Conservation (phyloP, 2,113 vertebrate species). For the Dasypus novemcinctus region DNA sequence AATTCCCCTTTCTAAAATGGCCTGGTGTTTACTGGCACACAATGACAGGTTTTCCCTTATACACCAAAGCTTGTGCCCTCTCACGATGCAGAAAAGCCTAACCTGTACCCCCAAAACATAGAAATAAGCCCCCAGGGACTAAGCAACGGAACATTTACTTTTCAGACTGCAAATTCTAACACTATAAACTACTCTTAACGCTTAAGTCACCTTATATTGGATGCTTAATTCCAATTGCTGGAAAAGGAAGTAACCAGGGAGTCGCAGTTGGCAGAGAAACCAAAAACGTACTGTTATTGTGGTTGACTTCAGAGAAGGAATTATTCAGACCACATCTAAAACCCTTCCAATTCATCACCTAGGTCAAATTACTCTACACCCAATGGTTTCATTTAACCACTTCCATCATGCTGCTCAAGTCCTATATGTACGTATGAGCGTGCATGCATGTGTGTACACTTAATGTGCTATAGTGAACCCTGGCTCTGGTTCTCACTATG, state of each 20-base stretch:
- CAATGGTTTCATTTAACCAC: conserved; percentile 63
- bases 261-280: conserved; percentile 63
- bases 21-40: background rate
- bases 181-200: conserved; percentile 33
- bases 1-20: conserved; percentile 30
- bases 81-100: background rate
- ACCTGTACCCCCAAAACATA: background rate
- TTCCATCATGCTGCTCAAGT: conserved; percentile 44
- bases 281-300: conserved; percentile 67
- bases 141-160: background rate
- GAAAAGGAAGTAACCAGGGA: conserved; percentile 66
- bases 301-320: conserved; percentile 72
- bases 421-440: background rate
- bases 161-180: conserved; percentile 19
- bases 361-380: conserved; percentile 68
- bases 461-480: background rate
- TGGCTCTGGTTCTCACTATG: background rate
- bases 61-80: background rate
- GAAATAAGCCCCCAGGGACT: background rate
- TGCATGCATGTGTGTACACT: background rate
- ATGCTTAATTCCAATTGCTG: conserved; percentile 62
- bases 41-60: background rate
- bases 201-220: conserved; percentile 43
- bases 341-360: conserved; percentile 58
- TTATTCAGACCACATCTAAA: conserved; percentile 74